Percentiles rank a stretch among this genome's conserved stretches.
These are phyloP conservation scores for Slavum lentiscoides DNA, from an alignment of 2,888 invertebrate species.

Conservation along the genomic window DNA sequence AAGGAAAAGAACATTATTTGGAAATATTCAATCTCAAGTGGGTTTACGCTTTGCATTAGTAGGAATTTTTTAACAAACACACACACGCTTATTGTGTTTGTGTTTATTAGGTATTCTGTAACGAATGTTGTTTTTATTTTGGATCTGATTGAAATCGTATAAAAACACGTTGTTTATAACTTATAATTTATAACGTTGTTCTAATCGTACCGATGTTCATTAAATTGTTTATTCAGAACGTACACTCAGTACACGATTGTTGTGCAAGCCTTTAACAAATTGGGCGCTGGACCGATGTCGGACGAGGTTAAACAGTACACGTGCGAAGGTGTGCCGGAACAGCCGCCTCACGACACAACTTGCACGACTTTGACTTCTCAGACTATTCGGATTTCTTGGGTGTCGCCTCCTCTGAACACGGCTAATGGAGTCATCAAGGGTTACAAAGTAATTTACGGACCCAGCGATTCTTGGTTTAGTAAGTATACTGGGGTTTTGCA, in stretches of 20 bases:
- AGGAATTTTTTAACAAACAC: no score
- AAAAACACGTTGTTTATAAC: no score
- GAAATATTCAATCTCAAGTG: slow-evolving; percentile 78
- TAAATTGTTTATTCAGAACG: slow-evolving; percentile 65
- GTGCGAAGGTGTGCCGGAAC: slow-evolving; percentile 90
- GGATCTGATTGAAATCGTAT: neutral
- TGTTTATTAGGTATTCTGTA: no score
- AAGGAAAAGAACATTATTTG: slow-evolving; percentile 85
- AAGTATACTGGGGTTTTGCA: slow-evolving; percentile 61
- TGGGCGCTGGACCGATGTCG: slow-evolving; percentile 89
- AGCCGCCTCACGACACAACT: slow-evolving; percentile 87
- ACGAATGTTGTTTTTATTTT: no score
- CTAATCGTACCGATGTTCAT: neutral
- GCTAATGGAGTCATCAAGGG: slow-evolving; percentile 95
- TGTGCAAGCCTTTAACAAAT: slow-evolving; percentile 91
- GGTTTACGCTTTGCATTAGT: slow-evolving; percentile 55
- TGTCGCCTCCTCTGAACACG: slow-evolving; percentile 86
- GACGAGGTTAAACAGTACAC: slow-evolving; percentile 89
- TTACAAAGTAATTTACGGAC: slow-evolving; percentile 91
- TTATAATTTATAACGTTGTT: neutral
- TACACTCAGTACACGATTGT: slow-evolving; percentile 96
- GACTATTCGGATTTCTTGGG: slow-evolving; percentile 92
- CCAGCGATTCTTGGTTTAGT: slow-evolving; percentile 91
- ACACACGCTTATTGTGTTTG: no score
- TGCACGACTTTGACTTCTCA: slow-evolving; percentile 93